phyloP scores from a whole-genome alignment of 2,888 invertebrate genomes.

The Apamea crenata region DNA sequence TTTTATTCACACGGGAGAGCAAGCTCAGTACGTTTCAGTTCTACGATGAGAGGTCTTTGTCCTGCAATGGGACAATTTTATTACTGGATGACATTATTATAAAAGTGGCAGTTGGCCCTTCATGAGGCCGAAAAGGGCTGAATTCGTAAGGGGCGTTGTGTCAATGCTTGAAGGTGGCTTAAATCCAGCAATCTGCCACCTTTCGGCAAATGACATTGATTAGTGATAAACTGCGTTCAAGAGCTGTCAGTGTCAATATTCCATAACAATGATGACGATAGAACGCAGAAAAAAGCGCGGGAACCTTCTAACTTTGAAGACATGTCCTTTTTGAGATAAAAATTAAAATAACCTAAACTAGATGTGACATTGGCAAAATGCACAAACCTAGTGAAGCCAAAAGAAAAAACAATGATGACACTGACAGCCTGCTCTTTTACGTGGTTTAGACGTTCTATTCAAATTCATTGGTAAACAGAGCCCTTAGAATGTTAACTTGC shows the following conservation, averaged over 20 bases:
- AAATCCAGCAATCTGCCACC: neutral
- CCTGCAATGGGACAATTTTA: neutral
- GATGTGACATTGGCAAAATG: neutral
- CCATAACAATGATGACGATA: neutral
- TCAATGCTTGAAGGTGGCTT: neutral
- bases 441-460: neutral
- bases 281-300: neutral
- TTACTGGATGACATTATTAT: too few relatives aligned
- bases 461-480: neutral
- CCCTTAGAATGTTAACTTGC: neutral
- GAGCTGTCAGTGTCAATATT: neutral
- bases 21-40: neutral
- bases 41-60: neutral
- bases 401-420: neutral
- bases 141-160: neutral
- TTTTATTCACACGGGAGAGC: neutral
- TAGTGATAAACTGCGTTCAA: neutral
- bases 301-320: neutral
- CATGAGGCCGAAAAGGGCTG: neutral
- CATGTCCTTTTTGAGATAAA: too few relatives aligned
- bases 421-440: too few relatives aligned
- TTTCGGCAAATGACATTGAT: neutral
- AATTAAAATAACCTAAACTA: neutral
- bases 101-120: neutral
- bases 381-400: neutral